These are phyloP conservation scores for Lasiurus borealis DNA, from an alignment of 2,113 vertebrate genomes.

Conservation along the genomic window DNA sequence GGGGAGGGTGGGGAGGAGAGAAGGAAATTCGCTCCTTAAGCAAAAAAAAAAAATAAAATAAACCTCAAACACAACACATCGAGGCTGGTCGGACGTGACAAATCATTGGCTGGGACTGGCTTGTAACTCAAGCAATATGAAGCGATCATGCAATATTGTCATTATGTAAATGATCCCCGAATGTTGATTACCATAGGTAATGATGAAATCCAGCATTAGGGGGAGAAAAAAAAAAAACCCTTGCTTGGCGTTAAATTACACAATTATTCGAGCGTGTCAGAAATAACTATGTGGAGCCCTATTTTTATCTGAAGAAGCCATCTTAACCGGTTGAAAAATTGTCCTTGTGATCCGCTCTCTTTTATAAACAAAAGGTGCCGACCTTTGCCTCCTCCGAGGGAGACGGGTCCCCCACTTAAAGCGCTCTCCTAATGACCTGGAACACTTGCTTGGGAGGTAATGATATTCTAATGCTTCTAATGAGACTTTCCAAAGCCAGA, in stretches of 20 bases:
- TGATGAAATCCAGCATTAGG: conserved; percentile 86
- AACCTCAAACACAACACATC: conserved; percentile 67
- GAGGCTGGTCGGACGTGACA: conserved; percentile 81
- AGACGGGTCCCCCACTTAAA: conserved; percentile 93
- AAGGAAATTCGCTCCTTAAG: conserved; percentile 79
- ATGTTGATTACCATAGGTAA: conserved; percentile 90
- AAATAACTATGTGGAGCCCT: conserved; percentile 85
- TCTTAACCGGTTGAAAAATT: conserved; percentile 87
- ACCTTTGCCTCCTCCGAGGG: conserved; percentile 91
- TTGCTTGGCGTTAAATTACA: conserved; percentile 88
- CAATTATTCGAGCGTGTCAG: conserved; percentile 88
- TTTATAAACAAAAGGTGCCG: conserved; percentile 90
- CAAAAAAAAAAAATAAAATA: too few relatives aligned
- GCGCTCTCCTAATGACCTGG: conserved; percentile 95
- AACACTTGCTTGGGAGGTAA: conserved; percentile 96
- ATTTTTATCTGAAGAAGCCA: conserved; percentile 86
- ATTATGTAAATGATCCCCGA: conserved; percentile 91
- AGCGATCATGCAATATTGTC: conserved; percentile 87
- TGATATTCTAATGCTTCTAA: conserved; percentile 99
- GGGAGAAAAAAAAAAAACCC: conserved; percentile 80
- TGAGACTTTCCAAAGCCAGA: conserved; percentile 96
- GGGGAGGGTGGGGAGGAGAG: background rate
- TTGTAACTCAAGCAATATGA: conserved; percentile 84
- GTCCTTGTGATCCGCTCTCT: conserved; percentile 81
- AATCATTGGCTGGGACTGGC: conserved; percentile 82